Base-by-base conservation (phyloP, 2,888 invertebrate genomes). In the Cyclophora punctaria region DNA sequence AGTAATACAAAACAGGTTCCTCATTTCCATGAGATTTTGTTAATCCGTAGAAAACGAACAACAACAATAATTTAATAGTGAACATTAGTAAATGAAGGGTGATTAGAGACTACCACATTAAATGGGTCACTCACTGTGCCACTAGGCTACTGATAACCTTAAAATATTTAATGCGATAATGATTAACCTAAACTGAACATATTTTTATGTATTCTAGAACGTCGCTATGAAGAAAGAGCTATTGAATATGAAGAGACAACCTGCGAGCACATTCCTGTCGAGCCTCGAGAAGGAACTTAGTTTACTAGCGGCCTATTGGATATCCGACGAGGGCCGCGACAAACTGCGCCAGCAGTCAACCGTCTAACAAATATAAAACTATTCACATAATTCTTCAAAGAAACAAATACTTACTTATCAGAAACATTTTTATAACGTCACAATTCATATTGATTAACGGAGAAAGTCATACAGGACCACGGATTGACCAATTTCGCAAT, bases 221-320 rank as follows among this genome's bases (percentile, higher is more conserved):
- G 89, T 94, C 78, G 20, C 20, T 20, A 89, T 91, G 56, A 58
- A 89, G 35, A 89, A 85, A 67, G 89, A 89, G 57, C 78, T 78
- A 54, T 66, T 89, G 51, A 71, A 68, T 45, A 62, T 83, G 54
- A 76, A 91, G 89, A 57, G 90, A 90, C 74, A 84, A 90, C 66
- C 81, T 90, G 63, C 90, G 57, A 89, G 86, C 71, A 37, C 91
- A 90, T 75, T 87, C 91, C 91, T 91, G 60, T 81, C 90, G 35
- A 89, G 91, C 46, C 82, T 95, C 66, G 92, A 93, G 58, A 88
- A 90, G 3, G 95, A 95, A 77, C 90, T 91, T 51, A 91, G 92
- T 63, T 79, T 93, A 37, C 86, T 96, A 53, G 83, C 92, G 3
- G 90, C 94, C 58, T 92, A 93, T 67, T 96, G 96, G 96, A 90